Evolutionary conservation across 92 coral and sea anemone species (phyloP).

Genomic region (Zoanthus gigantus): DNA sequence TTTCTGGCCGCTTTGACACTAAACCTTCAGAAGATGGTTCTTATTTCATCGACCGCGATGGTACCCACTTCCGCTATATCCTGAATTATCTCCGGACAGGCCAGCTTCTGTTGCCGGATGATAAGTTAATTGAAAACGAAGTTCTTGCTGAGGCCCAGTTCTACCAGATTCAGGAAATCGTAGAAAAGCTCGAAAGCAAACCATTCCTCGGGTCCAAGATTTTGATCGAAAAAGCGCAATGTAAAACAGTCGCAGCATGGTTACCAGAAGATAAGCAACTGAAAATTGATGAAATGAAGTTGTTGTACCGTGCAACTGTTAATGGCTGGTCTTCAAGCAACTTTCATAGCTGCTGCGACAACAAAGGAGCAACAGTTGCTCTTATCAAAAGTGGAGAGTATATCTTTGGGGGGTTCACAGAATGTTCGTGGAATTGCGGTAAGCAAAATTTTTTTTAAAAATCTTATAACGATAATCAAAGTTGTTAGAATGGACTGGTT

Average conservation of each 20-base stretch:
- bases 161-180: slow-evolving; percentile 78
- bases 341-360: slow-evolving; percentile 69
- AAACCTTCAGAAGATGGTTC: slow-evolving; percentile 81
- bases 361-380: slow-evolving; percentile 69
- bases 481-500: too few species aligned
- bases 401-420: slow-evolving; percentile 73
- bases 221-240: slow-evolving; percentile 50
- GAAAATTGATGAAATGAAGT: slow-evolving; percentile 10
- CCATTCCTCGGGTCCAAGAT: slow-evolving; percentile 61
- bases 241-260: slow-evolving; percentile 54
- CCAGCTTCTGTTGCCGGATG: slow-evolving; percentile 63
- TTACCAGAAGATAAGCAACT: slow-evolving; percentile 43
- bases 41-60: slow-evolving; percentile 83
- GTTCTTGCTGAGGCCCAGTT: slow-evolving; percentile 75
- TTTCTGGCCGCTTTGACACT: slow-evolving; percentile 78
- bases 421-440: slow-evolving; percentile 45
- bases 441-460: too few species aligned
- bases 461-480: too few species aligned
- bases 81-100: slow-evolving; percentile 78
- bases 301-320: slow-evolving; percentile 67
- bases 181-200: slow-evolving; percentile 53
- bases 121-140: slow-evolving; percentile 54
- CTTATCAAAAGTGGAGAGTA: slow-evolving; percentile 55
- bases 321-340: slow-evolving; percentile 69
- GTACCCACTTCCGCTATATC: slow-evolving; percentile 73